Evolutionary conservation across 2,888 invertebrate genomes (phyloP).

Genomic region (Cerastoderma edule): DNA sequence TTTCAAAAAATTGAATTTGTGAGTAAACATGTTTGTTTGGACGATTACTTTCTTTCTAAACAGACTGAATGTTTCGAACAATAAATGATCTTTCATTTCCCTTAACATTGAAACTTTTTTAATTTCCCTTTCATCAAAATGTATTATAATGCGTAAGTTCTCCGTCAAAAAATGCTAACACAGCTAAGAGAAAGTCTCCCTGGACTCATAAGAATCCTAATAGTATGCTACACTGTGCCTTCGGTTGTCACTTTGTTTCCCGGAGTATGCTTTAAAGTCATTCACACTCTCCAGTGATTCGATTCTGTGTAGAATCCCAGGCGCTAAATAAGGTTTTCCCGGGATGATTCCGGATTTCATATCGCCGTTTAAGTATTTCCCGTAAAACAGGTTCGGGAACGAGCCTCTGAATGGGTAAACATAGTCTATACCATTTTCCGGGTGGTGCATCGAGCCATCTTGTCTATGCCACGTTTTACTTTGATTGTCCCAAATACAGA

Average conservation of each 20-base stretch:
- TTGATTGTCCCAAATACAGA: slow-evolving; percentile 28
- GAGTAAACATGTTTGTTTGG: too few species aligned
- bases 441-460: slow-evolving; percentile 17
- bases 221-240: not conserved
- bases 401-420: slow-evolving; percentile 45
- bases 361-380: slow-evolving; percentile 27
- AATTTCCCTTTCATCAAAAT: too few species aligned
- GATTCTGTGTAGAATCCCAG: slow-evolving; percentile 37
- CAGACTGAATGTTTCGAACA: too few species aligned
- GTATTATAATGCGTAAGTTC: too few species aligned
- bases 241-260: not conserved
- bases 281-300: slow-evolving; percentile 36
- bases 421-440: slow-evolving; percentile 10
- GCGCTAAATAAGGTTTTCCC: slow-evolving; percentile 28
- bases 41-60: too few species aligned
- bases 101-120: too few species aligned
- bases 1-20: too few species aligned
- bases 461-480: slow-evolving; percentile 35
- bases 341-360: not conserved
- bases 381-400: slow-evolving; percentile 38
- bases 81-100: too few species aligned
- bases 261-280: not conserved
- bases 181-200: not conserved
- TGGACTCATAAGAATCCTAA: not conserved
- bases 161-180: not conserved